These are phyloP conservation scores for Fragariocoptes setiger DNA, from an alignment of 1,140 invertebrate species.

Conservation along the genomic window DNA sequence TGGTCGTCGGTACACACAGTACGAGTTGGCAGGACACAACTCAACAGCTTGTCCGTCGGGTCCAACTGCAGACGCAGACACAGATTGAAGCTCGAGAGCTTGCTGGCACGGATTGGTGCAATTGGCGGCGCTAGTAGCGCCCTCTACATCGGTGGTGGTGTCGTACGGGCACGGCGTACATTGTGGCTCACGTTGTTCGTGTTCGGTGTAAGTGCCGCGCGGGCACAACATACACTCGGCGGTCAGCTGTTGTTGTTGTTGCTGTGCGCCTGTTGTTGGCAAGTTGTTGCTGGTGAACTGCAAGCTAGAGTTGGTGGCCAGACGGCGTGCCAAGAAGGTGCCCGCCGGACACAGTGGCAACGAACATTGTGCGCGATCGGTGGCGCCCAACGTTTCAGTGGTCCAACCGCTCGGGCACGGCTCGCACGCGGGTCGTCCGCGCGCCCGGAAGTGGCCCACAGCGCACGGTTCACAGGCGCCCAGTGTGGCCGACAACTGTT, in stretches of 20 bases:
- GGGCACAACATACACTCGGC: conserved; percentile 59
- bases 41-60: conserved; percentile 44
- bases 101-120: conserved; percentile 71
- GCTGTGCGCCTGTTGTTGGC: too few relatives aligned
- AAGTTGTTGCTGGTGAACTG: too few relatives aligned
- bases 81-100: too few relatives aligned
- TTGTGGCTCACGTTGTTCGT: conserved; percentile 42
- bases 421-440: conserved; percentile 52
- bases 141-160: conserved; percentile 50
- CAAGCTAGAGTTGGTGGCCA: too few relatives aligned
- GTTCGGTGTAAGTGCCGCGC: conserved; percentile 66
- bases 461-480: conserved; percentile 74
- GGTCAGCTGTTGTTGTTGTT: too few relatives aligned
- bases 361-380: conserved; percentile 58
- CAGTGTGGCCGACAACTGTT: conserved; percentile 49
- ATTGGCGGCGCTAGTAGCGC: conserved; percentile 40
- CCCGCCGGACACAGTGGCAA: not conserved
- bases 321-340: too few relatives aligned
- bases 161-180: conserved; percentile 67
- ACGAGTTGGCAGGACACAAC: conserved; percentile 55
- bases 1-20: conserved; percentile 55
- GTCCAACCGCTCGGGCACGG: conserved; percentile 58
- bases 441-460: conserved; percentile 53
- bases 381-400: conserved; percentile 45
- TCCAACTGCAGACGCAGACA: too few relatives aligned